These are phyloP conservation scores for Patella pellucida DNA, from an alignment of 2,888 invertebrate genomes.

Conservation along the genomic window DNA sequence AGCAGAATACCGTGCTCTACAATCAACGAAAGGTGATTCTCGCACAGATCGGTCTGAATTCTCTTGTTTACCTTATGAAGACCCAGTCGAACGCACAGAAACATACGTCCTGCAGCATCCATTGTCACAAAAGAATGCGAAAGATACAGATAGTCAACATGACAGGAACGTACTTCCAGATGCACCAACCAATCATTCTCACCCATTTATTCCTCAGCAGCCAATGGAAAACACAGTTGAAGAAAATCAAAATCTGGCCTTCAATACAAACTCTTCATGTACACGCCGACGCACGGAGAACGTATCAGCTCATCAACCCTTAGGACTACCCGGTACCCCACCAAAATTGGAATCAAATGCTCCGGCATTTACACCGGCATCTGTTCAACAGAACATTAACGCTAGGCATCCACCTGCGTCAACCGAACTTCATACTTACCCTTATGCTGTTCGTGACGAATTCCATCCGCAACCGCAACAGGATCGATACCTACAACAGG, in stretches of 20 bases:
- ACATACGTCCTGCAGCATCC: background rate
- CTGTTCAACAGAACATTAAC: no score
- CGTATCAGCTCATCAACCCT: background rate
- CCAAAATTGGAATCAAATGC: background rate
- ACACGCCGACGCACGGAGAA: no score
- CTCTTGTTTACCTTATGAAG: background rate
- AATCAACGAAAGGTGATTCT: background rate
- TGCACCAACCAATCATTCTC: background rate
- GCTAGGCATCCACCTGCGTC: no score
- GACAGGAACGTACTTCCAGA: background rate
- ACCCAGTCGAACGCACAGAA: background rate
- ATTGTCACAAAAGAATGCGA: background rate
- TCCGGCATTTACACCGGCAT: background rate
- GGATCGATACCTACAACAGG: background rate
- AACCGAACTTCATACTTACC: no score
- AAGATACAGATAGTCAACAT: background rate
- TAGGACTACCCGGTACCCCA: background rate
- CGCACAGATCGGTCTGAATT: background rate
- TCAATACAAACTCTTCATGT: no score
- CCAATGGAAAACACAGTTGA: background rate
- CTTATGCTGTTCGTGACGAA: background rate
- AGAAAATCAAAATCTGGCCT: background rate
- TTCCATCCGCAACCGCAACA: background rate
- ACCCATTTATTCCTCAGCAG: background rate
- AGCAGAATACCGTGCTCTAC: background rate